These are phyloP conservation scores for Orthochromis malagaraziensis DNA, from an alignment of 2,113 vertebrate genomes.

Conservation along the genomic window DNA sequence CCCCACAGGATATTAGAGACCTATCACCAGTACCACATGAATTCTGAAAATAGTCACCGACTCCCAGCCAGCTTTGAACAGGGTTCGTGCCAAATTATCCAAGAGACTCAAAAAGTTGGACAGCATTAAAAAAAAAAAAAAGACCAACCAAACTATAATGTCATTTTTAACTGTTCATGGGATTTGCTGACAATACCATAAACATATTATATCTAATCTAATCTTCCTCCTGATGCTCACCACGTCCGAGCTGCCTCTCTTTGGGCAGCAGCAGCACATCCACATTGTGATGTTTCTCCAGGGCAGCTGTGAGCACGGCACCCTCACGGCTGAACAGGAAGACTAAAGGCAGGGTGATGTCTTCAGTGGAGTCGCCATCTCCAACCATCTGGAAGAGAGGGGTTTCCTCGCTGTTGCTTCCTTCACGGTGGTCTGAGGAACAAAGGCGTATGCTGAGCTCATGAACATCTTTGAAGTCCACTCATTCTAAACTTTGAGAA, in stretches of 20 bases:
- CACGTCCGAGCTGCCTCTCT: slow-evolving; percentile 66
- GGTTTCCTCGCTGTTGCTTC: slow-evolving; percentile 70
- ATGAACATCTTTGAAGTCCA: background rate
- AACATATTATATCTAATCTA: background rate
- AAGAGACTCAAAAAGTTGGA: background rate
- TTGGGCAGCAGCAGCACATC: slow-evolving; percentile 73
- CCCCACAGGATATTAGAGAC: background rate
- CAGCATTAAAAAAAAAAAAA: background rate
- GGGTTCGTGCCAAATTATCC: background rate
- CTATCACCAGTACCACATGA: background rate
- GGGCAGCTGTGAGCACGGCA: slow-evolving; percentile 61
- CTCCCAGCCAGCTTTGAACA: background rate
- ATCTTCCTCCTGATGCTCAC: slow-evolving; percentile 23
- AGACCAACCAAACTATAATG: background rate
- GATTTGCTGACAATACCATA: background rate
- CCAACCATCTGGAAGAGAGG: slow-evolving; percentile 81
- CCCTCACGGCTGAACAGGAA: slow-evolving; percentile 76
- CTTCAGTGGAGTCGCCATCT: slow-evolving; percentile 68
- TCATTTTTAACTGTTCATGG: background rate
- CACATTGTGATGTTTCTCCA: slow-evolving; percentile 70
- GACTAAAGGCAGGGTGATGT: slow-evolving; percentile 71
- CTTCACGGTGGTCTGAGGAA: slow-evolving; percentile 69
- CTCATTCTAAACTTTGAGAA: background rate
- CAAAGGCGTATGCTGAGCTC: background rate
- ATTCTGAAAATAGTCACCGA: background rate